phyloP scores from a whole-genome alignment of 37 sponge, comb jelly and placozoan genomes.

The Eunapius fragilis region DNA sequence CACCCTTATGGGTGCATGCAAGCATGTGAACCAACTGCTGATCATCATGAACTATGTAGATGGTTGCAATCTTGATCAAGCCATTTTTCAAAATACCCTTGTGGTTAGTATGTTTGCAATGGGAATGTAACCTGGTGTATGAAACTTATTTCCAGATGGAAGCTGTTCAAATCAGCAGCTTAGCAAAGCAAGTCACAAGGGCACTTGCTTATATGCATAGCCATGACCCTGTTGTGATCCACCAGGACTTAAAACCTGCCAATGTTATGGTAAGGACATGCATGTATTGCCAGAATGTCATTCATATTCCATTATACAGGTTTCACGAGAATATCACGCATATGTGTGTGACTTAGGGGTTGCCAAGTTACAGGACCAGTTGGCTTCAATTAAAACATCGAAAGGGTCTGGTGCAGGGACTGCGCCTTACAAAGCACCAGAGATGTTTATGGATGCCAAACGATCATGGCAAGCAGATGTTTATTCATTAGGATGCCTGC shows the following conservation, averaged over 20 bases:
- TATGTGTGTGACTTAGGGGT: conserved; percentile 52
- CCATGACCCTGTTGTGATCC: conserved; percentile 41
- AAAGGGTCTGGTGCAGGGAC: conserved; percentile 20
- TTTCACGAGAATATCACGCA: conserved; percentile 8
- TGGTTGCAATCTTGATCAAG: conserved; percentile 25
- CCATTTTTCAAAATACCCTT: not conserved
- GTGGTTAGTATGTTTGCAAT: no score
- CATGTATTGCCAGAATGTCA: not conserved
- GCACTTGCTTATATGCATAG: conserved; percentile 51
- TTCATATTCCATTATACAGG: not conserved
- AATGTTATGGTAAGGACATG: conserved; percentile 37
- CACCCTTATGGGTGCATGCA: no score
- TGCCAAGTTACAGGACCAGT: conserved; percentile 5
- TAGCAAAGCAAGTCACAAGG: no score
- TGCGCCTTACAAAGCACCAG: conserved; percentile 35
- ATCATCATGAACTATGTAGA: conserved; percentile 33
- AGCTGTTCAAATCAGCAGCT: no score
- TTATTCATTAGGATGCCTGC: conserved; percentile 32
- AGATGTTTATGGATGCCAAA: conserved; percentile 15
- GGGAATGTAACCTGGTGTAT: no score
- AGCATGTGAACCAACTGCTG: conserved; percentile 12
- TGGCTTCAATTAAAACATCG: conserved; percentile 18
- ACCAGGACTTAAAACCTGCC: conserved; percentile 45
- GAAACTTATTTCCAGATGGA: no score
- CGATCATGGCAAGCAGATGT: conserved; percentile 16